Percentiles rank a stretch among this genome's conserved stretches.
Evolutionary conservation across 2,888 invertebrate species (phyloP).

Genomic region (Acleris emargana): DNA sequence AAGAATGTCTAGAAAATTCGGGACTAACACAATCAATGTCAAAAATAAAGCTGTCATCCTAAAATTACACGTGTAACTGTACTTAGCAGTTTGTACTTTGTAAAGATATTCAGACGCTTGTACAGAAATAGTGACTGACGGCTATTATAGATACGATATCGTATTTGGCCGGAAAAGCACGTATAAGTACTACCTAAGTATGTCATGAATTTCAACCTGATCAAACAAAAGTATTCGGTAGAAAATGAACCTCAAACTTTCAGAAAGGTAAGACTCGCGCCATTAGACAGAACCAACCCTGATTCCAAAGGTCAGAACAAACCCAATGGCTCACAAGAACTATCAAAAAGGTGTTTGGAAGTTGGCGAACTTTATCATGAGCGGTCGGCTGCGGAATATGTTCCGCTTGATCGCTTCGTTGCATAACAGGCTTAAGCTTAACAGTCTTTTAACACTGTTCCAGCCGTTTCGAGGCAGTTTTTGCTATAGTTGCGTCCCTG

Average conservation of each 20-base stretch:
- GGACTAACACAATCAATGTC: neutral
- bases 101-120: too few species aligned
- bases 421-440: constrained; percentile 25
- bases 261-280: too few species aligned
- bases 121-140: too few species aligned
- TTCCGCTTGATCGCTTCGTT: constrained; percentile 15
- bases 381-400: neutral
- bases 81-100: too few species aligned
- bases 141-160: too few species aligned
- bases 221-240: too few species aligned
- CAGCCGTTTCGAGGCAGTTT: constrained; percentile 17
- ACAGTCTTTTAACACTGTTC: constrained; percentile 18
- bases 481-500: constrained; percentile 12
- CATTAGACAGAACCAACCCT: constrained; percentile 1
- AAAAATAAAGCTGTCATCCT: too few species aligned
- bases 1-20: neutral
- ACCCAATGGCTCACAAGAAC: constrained; percentile 14
- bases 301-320: constrained; percentile 21
- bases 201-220: too few species aligned
- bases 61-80: too few species aligned
- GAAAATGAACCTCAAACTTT: too few species aligned
- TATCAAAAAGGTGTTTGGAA: constrained; percentile 23
- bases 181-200: too few species aligned
- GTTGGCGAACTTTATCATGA: constrained; percentile 13
- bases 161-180: too few species aligned